phyloP scores from a whole-genome alignment of 2,888 invertebrate genomes.

The Lissonota sp. region DNA sequence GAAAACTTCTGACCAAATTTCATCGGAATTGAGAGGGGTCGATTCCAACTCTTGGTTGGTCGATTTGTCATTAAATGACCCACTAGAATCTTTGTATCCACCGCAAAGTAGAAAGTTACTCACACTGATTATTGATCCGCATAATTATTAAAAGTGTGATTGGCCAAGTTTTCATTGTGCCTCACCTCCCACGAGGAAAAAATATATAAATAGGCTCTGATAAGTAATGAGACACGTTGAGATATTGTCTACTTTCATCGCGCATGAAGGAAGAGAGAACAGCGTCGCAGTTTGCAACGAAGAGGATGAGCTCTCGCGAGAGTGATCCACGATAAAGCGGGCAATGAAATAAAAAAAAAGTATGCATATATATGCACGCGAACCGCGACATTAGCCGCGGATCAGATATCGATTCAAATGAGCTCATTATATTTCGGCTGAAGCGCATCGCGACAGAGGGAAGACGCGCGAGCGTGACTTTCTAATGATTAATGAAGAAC shows the following conservation, averaged over 20 bases:
- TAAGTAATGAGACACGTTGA: constrained; percentile 76
- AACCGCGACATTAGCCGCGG: constrained; percentile 74
- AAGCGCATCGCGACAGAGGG: constrained; percentile 53
- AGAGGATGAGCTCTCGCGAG: constrained; percentile 24
- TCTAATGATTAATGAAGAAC: constrained; percentile 73
- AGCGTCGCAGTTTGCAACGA: constrained; percentile 68
- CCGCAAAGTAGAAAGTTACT: too few relatives aligned
- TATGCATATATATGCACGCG: constrained; percentile 28
- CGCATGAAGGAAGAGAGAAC: constrained; percentile 67
- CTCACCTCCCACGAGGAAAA: constrained; percentile 12
- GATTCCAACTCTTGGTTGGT: too few relatives aligned
- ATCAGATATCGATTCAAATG: constrained; percentile 81
- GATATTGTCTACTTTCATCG: constrained; percentile 69
- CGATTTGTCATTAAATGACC: too few relatives aligned
- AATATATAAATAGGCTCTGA: constrained; percentile 67
- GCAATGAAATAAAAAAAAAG: constrained; percentile 38
- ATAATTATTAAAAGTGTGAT: constrained; percentile 4
- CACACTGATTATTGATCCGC: too few relatives aligned
- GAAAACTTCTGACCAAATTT: too few relatives aligned
- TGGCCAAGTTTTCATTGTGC: not conserved
- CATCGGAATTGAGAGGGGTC: too few relatives aligned
- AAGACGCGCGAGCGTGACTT: constrained; percentile 69
- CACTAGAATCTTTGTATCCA: too few relatives aligned
- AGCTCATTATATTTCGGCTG: constrained; percentile 79
- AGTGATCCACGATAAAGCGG: constrained; percentile 72